Conservation (phyloP, 1,140 invertebrate genomes). For the Sogatella furcifera region DNA sequence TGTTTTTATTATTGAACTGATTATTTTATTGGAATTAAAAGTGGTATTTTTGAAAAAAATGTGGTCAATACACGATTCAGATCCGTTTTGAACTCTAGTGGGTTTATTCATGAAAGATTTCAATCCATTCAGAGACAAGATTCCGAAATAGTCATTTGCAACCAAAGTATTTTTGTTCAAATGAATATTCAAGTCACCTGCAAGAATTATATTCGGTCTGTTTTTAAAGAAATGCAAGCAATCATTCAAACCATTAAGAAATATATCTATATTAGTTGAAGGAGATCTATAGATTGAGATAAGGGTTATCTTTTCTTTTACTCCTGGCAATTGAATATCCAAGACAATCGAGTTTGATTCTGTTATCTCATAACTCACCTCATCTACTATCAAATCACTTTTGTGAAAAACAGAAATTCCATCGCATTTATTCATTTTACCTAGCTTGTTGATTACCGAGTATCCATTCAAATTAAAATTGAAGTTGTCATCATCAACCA, state of each 20-base stretch:
- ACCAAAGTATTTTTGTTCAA: neutral
- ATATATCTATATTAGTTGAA: neutral
- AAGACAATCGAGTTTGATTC: too few species aligned
- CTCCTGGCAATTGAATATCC: too few species aligned
- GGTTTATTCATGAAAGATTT: neutral
- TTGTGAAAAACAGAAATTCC: too few species aligned
- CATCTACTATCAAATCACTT: too few species aligned
- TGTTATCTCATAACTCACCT: too few species aligned
- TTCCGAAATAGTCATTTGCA: neutral
- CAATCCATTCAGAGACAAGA: neutral
- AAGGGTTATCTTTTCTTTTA: too few species aligned
- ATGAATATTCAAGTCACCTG: neutral
- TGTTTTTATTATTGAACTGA: neutral
- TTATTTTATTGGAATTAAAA: neutral
- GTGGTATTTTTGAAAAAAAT: neutral
- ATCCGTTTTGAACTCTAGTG: neutral
- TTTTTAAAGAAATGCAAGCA: neutral
- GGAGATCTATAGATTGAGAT: too few species aligned
- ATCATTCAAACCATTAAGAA: neutral
- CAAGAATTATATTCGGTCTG: neutral
- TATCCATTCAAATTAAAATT: too few species aligned
- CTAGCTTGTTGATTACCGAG: too few species aligned
- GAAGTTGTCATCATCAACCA: too few species aligned
- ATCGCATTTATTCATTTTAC: too few species aligned
- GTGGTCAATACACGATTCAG: neutral